Base-by-base conservation (phyloP, 2,113 vertebrate species). In the Dromaius novaehollandiae region DNA sequence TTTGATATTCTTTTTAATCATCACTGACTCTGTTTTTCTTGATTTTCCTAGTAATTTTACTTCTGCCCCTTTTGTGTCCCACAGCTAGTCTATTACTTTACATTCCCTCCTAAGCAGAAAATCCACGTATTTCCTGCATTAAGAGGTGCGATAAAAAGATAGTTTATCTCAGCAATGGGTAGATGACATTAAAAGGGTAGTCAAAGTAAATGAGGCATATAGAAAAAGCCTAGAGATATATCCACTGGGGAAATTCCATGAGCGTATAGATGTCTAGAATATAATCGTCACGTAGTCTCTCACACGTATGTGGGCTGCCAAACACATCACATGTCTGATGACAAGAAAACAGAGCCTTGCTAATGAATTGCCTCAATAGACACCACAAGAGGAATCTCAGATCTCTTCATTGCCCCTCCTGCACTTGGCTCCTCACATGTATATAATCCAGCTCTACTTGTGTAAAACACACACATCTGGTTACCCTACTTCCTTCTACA, bases 151-250 rank as follows among this genome's bases (percentile, higher is more conserved):
- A 58, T 25, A 36, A 77, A 85, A 63, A 91, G 40, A 66, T 48
- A 55, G 26, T 60, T 71, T 22, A 40, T 66, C 40, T 73, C 50
- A 50, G 69, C 46, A 66, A 66, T 46, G 58, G 40, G 20, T 51
- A 85, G 40, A 26, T 81, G 64, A 55, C 76, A 95, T 85, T 81
- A 91, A 76, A 93, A 82, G n/a, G 40, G 32, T 93, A 90, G 85
- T 80, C 77, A 85, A 85, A 91, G 40, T 58, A 93, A 91, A 77
- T 63, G 75, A 93, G 64, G 88, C 84, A 85, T 77, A 85, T 36
- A 77, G 40, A 22, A 56, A 81, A 93, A 93, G 40, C 64, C 51
- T 77, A 24, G 19, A 65, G 58, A 61, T 58, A 24, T 17, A 50
- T 71, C 84, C 84, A 63, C 15, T n/a, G 75, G 75, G 68, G 58